Base-by-base conservation (phyloP, 2,797 vertebrate genomes). In the Hozukius guyotensis region DNA sequence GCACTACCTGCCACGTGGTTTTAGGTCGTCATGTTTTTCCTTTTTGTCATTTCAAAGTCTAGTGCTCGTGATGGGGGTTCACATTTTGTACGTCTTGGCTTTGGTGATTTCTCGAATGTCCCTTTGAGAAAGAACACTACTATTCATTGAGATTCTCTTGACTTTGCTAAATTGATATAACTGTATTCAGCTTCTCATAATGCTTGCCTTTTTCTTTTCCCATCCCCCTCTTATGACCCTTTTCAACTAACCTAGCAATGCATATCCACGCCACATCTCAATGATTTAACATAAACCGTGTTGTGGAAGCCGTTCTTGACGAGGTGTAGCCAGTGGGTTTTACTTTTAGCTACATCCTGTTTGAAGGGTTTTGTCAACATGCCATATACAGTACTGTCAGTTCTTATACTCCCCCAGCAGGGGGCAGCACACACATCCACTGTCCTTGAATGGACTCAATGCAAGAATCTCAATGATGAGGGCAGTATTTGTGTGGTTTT, bases 401-500 rank as follows among this genome's bases (percentile, higher is more conserved):
- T 89, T 80, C 49, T 56, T 65, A 31, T 32, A 59, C 57, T 16
- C 55, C 52, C 52, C 87, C 92, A 86, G 71, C 55, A 82, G 83
- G 89, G 87, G 89, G 82, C 75, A 87, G 88, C 88, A 78, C 89
- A 90, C 77, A 81, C 88, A 90, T 67, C 65, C 73, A 86, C 89
- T 91, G 88, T 88, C 86, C 91, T 92, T 75, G 42, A 89, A 88
- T 53, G 81, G 73, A 80, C 80, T 77, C 78, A 49, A 87, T 91
- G 89, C 90, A 92, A 91, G 87, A 89, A 88, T 90, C 82, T 88
- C 80, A 78, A 81, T 81, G 70, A 78, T 27, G 76, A 90, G 87
- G 88, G 79, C 87, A 84, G 89, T 75, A 82, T 91, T 89, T 92
- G 87, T 94, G 89, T 91, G 89, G 72, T 92, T 95, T 42, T 42